Evolutionary conservation across 2,797 vertebrate genomes (phyloP), one percentile per base, ranked within the genome.

Genomic region (Coregonus ussuriensis): DNA sequence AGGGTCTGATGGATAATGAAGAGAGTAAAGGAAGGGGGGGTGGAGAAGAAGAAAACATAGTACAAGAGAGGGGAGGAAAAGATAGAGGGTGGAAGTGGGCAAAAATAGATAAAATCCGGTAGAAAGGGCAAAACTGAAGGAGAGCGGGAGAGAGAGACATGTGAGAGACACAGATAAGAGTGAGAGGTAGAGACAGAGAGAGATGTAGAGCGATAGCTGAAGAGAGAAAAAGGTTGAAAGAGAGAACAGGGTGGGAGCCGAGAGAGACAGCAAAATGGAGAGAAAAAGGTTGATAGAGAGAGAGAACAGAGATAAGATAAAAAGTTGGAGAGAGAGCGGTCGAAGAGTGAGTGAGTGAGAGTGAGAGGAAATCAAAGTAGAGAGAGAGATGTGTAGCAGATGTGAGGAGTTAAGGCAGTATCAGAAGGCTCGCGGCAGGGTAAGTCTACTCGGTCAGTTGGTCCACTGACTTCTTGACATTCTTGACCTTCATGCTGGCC

Each of bases 401-500:
- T n/a, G 35, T 69, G 15, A 69, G 31, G 18, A n/a, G 31, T 33
- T 68, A 29, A 31, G 35, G 62, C 6, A 3, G 25, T 14, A 54
- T 65, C n/a, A 65, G 62, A 14, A 35, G 65, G 65, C 35, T n/a
- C 9, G 25, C 9, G 1, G 41, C 41, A 53, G 65, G 18, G 72
- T 37, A 4, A 74, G 37, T 47, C 41, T 47, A 52, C 16, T 25
- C n/a, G 18, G 13, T 59, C 47, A 71, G 33, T 54, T 9, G 66
- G 70, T 71, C 16, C 59, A 88, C 98, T 96, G 92, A 99, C 98
- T 98, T 99, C 92, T 99, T 99, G 59, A 98, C 94, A 15, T 98
- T 97, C 91, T 98, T 99, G 85, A 99, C 95, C 89, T 99, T 99
- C 96, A 98, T 99, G 89, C 98, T 99, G 67, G 98, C 97, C 0